A percentile compares a stretch with the other conserved stretches of the same genome.
Evolutionary conservation across 2,113 vertebrate species (phyloP).

Genomic region (Bubo blakistoni): DNA sequence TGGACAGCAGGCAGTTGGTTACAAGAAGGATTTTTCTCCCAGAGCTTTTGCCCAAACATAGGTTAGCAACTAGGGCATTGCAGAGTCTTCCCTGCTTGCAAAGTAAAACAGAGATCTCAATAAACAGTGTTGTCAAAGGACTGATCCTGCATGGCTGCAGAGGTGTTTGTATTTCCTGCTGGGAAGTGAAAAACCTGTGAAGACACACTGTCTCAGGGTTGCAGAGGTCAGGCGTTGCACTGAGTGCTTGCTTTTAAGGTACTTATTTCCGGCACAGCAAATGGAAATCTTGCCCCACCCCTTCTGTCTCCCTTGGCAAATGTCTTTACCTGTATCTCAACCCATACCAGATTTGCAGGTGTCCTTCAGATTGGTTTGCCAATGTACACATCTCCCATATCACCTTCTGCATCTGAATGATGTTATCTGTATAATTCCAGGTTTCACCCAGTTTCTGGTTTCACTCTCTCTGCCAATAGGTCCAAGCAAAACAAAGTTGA

Average conservation of each 20-base stretch:
- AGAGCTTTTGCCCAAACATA: neutral
- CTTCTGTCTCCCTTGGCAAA: neutral
- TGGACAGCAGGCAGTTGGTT: conserved; percentile 44
- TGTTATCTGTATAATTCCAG: neutral
- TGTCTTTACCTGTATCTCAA: neutral
- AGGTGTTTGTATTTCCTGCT: neutral
- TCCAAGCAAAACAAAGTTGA: neutral
- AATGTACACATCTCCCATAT: neutral
- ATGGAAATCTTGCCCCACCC: neutral
- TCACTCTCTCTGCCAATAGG: neutral
- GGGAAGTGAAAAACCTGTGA: neutral
- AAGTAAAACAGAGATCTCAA: neutral
- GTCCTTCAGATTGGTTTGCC: neutral
- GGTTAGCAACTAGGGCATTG: neutral
- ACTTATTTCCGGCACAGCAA: neutral
- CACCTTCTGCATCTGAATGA: neutral
- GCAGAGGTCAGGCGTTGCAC: neutral
- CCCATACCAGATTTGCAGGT: neutral
- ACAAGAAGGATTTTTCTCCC: conserved; percentile 38
- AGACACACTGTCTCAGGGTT: neutral
- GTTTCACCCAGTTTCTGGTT: neutral
- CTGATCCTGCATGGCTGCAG: neutral
- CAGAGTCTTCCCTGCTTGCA: neutral
- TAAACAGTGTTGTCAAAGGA: neutral
- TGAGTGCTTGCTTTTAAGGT: neutral